These are phyloP conservation scores for Diadema setosum DNA, from an alignment of 35 echinoderm and acorn worm genomes.

Conservation along the genomic window DNA sequence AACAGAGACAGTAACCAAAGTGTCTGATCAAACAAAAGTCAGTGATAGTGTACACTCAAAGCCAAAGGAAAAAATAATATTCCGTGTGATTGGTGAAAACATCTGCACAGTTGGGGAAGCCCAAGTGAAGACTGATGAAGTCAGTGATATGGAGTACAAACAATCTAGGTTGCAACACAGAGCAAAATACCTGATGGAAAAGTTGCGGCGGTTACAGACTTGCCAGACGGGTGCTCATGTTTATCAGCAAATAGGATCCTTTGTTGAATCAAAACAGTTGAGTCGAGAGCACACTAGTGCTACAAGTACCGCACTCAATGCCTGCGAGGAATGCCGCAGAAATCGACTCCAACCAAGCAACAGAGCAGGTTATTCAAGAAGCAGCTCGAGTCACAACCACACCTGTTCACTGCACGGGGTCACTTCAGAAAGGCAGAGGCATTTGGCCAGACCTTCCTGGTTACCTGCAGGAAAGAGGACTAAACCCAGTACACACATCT, in stretches of 20 bases:
- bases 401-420: background rate
- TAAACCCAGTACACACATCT: background rate
- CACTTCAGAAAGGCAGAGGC: background rate
- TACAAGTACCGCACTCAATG: background rate
- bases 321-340: background rate
- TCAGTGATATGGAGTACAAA: background rate
- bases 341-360: background rate
- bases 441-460: background rate
- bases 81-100: background rate
- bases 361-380: background rate
- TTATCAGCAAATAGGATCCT: constrained; percentile 58
- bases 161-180: constrained; percentile 63
- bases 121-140: background rate
- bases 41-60: background rate
- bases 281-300: background rate
- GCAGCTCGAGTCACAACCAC: background rate
- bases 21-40: background rate
- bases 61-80: background rate
- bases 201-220: constrained; percentile 52
- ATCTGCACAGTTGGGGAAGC: background rate
- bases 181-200: constrained; percentile 27
- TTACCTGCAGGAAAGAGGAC: constrained; percentile 1
- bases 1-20: background rate
- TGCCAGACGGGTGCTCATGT: constrained; percentile 41
- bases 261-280: constrained; percentile 31